phyloP scores from a whole-genome alignment of 2,888 invertebrate species.

The Clusia tigrina region DNA sequence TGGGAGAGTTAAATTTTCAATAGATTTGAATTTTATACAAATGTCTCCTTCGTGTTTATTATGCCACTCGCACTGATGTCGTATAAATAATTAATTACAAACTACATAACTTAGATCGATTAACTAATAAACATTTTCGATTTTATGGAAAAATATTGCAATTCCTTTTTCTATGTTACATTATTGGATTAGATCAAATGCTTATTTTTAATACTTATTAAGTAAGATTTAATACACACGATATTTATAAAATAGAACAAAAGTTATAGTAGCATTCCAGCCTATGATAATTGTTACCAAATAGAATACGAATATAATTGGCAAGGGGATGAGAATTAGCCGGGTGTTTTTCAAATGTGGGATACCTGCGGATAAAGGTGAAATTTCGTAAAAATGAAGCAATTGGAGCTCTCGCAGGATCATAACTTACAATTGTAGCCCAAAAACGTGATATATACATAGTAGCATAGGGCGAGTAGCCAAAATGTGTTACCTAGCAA shows the following conservation, averaged over 20 bases:
- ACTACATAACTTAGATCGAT: too few relatives aligned
- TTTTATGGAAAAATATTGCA: too few relatives aligned
- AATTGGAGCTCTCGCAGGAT: too few relatives aligned
- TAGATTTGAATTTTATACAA: too few relatives aligned
- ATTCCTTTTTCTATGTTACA: neutral
- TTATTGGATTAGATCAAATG: too few relatives aligned
- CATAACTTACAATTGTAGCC: slow-evolving; percentile 88
- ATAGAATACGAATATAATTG: slow-evolving; percentile 79
- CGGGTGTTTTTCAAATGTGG: slow-evolving; percentile 87
- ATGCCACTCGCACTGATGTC: too few relatives aligned
- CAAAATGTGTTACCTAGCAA: slow-evolving; percentile 93
- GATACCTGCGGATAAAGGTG: slow-evolving; percentile 71
- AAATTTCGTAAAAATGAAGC: neutral
- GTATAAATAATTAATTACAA: too few relatives aligned
- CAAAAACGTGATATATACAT: slow-evolving; percentile 95
- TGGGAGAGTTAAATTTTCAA: too few relatives aligned
- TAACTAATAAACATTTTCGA: too few relatives aligned
- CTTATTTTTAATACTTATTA: neutral
- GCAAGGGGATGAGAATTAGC: slow-evolving; percentile 83
- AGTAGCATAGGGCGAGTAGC: slow-evolving; percentile 89
- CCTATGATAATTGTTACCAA: slow-evolving; percentile 78
- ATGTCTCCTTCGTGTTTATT: too few relatives aligned
- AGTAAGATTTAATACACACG: slow-evolving; percentile 71
- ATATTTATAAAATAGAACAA: slow-evolving; percentile 85
- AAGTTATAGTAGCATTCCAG: slow-evolving; percentile 83